Percentiles rank a stretch among this genome's conserved stretches.
Evolutionary conservation across 1,140 invertebrate species (phyloP).

Genomic region (Anastrepha obliqua): DNA sequence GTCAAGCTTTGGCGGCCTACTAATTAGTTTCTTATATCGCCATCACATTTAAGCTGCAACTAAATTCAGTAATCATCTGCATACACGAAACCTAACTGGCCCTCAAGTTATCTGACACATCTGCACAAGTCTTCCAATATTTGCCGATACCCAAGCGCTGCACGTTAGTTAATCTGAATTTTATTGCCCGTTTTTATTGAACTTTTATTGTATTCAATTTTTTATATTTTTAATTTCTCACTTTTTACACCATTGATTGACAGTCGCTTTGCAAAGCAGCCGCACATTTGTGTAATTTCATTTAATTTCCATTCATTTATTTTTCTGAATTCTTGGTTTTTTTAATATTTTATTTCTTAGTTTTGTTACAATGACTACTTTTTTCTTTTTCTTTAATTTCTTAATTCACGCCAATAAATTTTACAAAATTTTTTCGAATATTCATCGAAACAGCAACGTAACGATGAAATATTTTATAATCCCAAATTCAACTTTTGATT

Average conservation of each 20-base stretch:
- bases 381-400: not conserved
- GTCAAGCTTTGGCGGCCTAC: not conserved
- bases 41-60: not conserved
- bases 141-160: not conserved
- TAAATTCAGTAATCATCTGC: not conserved
- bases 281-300: not conserved
- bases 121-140: not conserved
- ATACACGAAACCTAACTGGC: not conserved
- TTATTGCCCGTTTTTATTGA: slow-evolving; percentile 16
- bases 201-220: not conserved
- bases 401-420: not conserved
- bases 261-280: not conserved
- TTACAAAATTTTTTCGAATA: not conserved
- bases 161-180: not conserved
- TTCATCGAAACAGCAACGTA: not conserved
- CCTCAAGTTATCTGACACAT: not conserved
- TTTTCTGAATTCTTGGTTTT: not conserved
- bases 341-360: not conserved
- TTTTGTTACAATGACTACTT: not conserved
- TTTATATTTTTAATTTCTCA: not conserved
- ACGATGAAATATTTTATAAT: not conserved
- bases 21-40: not conserved
- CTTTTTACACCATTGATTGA: not conserved
- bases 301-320: not conserved
- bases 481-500: slow-evolving; percentile 12